Evolutionary conservation across 2,888 invertebrate genomes (phyloP).

Genomic region (Chalcosyrphus nemorum): DNA sequence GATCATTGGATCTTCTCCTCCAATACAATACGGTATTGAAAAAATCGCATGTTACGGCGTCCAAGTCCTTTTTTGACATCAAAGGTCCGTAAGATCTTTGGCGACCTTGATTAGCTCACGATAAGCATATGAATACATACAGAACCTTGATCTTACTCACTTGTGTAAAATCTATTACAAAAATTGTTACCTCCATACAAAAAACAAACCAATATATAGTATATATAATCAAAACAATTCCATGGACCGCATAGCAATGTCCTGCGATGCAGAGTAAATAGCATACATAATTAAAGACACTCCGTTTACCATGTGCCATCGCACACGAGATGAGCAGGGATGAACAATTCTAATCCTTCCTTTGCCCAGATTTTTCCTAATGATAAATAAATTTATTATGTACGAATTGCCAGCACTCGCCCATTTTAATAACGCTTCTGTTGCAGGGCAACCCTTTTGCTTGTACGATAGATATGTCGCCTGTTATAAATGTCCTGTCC

Average conservation of each 20-base stretch:
- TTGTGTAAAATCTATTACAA: neutral
- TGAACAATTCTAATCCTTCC: constrained; percentile 44
- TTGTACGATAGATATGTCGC: constrained; percentile 1
- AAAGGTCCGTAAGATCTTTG: no score
- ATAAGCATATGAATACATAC: no score
- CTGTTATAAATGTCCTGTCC: constrained; percentile 33
- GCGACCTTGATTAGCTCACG: no score
- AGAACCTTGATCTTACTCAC: neutral
- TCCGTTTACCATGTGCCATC: neutral
- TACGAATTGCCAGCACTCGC: constrained; percentile 77
- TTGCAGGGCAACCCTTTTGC: constrained; percentile 36
- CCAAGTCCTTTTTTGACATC: no score
- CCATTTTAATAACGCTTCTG: constrained; percentile 43
- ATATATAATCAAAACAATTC: constrained; percentile 22
- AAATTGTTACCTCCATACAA: no score
- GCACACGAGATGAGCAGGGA: neutral
- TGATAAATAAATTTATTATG: constrained; percentile 81
- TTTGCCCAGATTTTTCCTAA: constrained; percentile 77
- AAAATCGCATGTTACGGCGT: no score
- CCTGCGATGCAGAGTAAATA: constrained; percentile 24
- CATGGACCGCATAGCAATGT: constrained; percentile 18
- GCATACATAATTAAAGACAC: constrained; percentile 35
- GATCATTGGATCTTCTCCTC: no score
- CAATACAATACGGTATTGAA: no score
- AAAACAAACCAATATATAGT: no score